Conservation (phyloP, 2,113 vertebrate genomes). For the Pangasianodon hypophthalmus region DNA sequence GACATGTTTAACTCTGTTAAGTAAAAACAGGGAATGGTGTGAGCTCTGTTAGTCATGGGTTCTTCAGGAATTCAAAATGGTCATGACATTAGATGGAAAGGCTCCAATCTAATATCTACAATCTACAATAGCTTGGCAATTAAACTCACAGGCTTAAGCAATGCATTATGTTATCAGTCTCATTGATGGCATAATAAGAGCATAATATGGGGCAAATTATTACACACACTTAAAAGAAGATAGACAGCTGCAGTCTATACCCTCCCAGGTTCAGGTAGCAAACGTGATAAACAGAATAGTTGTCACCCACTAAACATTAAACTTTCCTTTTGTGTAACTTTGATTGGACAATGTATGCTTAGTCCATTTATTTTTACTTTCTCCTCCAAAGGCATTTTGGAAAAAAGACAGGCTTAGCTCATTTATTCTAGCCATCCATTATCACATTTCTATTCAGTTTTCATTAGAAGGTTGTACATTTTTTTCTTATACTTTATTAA, state of each 20-base stretch:
- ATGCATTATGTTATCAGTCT: background rate
- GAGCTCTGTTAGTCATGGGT: background rate
- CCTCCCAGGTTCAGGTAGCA: too few relatives aligned
- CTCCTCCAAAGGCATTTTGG: too few relatives aligned
- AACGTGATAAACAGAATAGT: too few relatives aligned
- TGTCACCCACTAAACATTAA: too few relatives aligned
- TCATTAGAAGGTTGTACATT: background rate
- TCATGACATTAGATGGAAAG: too few relatives aligned
- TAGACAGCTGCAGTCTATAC: background rate
- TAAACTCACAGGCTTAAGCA: background rate
- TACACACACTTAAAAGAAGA: background rate
- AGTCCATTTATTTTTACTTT: too few relatives aligned
- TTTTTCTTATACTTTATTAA: background rate
- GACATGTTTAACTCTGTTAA: slow-evolving; percentile 5
- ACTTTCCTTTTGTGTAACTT: too few relatives aligned
- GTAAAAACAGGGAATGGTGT: slow-evolving; percentile 35
- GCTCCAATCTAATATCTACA: background rate
- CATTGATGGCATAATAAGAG: background rate
- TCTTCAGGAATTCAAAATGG: background rate
- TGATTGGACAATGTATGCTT: too few relatives aligned
- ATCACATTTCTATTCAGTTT: background rate
- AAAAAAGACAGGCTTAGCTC: background rate
- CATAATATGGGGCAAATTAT: background rate
- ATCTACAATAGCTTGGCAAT: background rate
- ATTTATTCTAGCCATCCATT: background rate